phyloP scores from a whole-genome alignment of 2,888 invertebrate genomes.

The Cheilosia vulpina region DNA sequence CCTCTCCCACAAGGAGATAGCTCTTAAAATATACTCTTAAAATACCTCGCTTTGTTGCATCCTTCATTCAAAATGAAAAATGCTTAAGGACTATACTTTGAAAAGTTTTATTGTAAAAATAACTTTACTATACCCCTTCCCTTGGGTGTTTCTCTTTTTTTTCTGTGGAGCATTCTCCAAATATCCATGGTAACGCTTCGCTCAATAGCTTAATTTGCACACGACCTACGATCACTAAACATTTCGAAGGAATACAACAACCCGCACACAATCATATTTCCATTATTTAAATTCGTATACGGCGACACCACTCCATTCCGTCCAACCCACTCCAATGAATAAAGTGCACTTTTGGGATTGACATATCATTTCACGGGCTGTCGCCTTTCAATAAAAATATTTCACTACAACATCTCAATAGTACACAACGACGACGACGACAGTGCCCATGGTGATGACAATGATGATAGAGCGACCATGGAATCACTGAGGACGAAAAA shows the following conservation, averaged over 20 bases:
- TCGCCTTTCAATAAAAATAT: conserved; percentile 84
- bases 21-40: too few relatives aligned
- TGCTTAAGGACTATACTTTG: too few relatives aligned
- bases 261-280: conserved; percentile 40
- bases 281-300: conserved; percentile 45
- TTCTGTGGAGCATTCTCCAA: too few relatives aligned
- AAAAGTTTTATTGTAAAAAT: too few relatives aligned
- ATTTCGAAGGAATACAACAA: neutral
- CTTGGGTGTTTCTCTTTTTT: too few relatives aligned
- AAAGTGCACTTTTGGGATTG: conserved; percentile 82
- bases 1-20: too few relatives aligned
- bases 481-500: conserved; percentile 65
- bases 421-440: conserved; percentile 6
- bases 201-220: too few relatives aligned
- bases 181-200: too few relatives aligned
- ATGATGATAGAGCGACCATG: conserved; percentile 62
- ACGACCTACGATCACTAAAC: too few relatives aligned
- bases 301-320: conserved; percentile 9
- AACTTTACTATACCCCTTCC: too few relatives aligned
- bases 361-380: conserved; percentile 84
- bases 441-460: conserved; percentile 27
- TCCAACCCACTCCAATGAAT: conserved; percentile 18
- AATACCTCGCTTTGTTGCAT: too few relatives aligned
- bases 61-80: too few relatives aligned
- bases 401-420: conserved; percentile 77